phyloP scores from a whole-genome alignment of 2,888 invertebrate genomes.

The Trichopoda pennipes region DNA sequence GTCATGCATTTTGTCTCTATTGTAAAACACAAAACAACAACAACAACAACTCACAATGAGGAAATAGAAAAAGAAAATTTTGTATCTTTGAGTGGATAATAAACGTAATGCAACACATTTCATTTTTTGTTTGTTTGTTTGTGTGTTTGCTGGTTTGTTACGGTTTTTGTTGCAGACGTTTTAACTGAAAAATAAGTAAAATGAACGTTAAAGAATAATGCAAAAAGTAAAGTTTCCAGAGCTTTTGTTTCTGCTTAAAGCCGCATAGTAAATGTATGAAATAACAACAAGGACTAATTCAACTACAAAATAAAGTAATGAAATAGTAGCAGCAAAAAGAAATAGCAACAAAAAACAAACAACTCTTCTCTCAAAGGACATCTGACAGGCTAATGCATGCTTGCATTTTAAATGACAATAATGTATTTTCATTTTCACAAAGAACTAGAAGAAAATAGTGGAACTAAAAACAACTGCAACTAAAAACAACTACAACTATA shows the following conservation, averaged over 20 bases:
- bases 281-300: conserved; percentile 58
- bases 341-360: conserved; percentile 38
- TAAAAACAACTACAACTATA: conserved; percentile 33
- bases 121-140: conserved; percentile 50
- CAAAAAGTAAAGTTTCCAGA: conserved; percentile 65
- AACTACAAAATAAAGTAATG: conserved; percentile 52
- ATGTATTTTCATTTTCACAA: conserved; percentile 77
- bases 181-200: conserved; percentile 37
- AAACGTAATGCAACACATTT: conserved; percentile 68
- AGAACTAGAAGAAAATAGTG: conserved; percentile 25
- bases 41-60: conserved; percentile 22
- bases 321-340: conserved; percentile 44
- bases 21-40: conserved; percentile 27
- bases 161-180: conserved; percentile 43
- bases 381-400: conserved; percentile 80
- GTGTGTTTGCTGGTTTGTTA: conserved; percentile 18
- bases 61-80: conserved; percentile 59
- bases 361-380: conserved; percentile 76
- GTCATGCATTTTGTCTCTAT: conserved; percentile 56
- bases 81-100: conserved; percentile 67
- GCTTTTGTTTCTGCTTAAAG: conserved; percentile 64
- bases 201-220: conserved; percentile 52
- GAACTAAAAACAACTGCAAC: conserved; percentile 32
- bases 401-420: conserved; percentile 80
- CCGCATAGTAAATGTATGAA: conserved; percentile 58